Base-by-base conservation (phyloP, 1,140 invertebrate species). In the Semibalanus balanoides region DNA sequence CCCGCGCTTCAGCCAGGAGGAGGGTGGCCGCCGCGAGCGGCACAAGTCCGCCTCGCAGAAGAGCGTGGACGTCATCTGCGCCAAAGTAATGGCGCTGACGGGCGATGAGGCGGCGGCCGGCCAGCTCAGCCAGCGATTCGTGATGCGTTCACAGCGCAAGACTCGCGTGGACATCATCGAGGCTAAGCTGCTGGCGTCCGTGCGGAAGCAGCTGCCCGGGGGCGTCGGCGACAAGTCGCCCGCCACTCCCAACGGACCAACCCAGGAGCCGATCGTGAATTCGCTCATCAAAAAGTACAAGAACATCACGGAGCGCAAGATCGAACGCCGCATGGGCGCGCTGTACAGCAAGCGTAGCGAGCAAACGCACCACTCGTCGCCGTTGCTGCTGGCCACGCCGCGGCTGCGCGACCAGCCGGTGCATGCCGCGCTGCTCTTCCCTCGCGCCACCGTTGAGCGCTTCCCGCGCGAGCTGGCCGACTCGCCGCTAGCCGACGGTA, bases 381-480 rank as follows among this genome's bases (percentile, higher is more conserved):
- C 29, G 3, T 30, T 9, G 9, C 70, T 72, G 70, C n/a, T 72
- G n/a, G 70, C n/a, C 70, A 72, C 29, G 70, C 70, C 70, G 70
- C 70, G 70, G 9, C 70, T 22, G 28, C 3, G 28, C 70, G 11
- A 9, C n/a, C n/a, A 72, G 28, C 28, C 70, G 28, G 70, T 14
- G 28, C 28, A 3, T 1, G 70, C n/a, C 11, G 29, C 70, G 70
- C 70, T 30, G 70, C 28, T 30, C 70, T 28, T 72, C n/a, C 70
- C 7, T 11, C 70, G 29, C n/a, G 70, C 70, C n/a, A 72, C 70
- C 28, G 51, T 64, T n/a, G 28, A 30, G 70, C 70, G 29, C 3
- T 72, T 72, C 70, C 19, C 70, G 70, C 70, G 70, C 29, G 28
- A 72, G 70, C 70, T 72, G 28, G n/a, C 70, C 70, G 70, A 11